phyloP scores from a whole-genome alignment of 2,113 vertebrate species.

The Nycticebus coucang region DNA sequence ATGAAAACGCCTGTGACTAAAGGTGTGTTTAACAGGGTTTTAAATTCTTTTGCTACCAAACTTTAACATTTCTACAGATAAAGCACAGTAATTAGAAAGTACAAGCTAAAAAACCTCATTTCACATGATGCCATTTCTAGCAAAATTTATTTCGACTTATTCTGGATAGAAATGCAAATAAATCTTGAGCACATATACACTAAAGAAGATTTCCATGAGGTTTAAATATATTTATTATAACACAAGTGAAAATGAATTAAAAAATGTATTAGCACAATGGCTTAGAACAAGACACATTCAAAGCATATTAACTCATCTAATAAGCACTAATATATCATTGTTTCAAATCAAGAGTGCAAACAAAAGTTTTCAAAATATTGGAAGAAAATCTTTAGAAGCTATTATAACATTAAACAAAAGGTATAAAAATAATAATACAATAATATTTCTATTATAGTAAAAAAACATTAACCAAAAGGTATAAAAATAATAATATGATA shows the following conservation, averaged over 20 bases:
- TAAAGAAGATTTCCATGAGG: constrained; percentile 72
- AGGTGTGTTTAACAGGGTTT: constrained; percentile 64
- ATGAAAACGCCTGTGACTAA: constrained; percentile 53
- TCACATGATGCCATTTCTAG: constrained; percentile 68
- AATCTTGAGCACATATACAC: constrained; percentile 71
- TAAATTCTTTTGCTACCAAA: constrained; percentile 73
- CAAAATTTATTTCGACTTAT: constrained; percentile 82
- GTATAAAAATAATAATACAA: neutral
- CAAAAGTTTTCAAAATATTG: constrained; percentile 63
- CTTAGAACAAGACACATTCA: constrained; percentile 54
- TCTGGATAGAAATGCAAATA: constrained; percentile 81
- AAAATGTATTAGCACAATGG: constrained; percentile 62
- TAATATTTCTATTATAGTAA: neutral
- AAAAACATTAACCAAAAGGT: constrained; percentile 9
- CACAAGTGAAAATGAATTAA: constrained; percentile 12
- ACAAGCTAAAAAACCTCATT: constrained; percentile 71
- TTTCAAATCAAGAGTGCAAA: constrained; percentile 37
- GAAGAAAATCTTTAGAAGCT: constrained; percentile 64
- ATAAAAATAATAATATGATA: neutral
- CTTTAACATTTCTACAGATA: constrained; percentile 74
- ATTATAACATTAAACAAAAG: constrained; percentile 22
- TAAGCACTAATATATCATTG: constrained; percentile 23
- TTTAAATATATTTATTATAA: constrained; percentile 77
- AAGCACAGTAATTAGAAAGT: constrained; percentile 65
- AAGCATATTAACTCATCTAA: constrained; percentile 40